phyloP scores from a whole-genome alignment of 2,797 vertebrate species.

The Pseudocheirus occidentalis region DNA sequence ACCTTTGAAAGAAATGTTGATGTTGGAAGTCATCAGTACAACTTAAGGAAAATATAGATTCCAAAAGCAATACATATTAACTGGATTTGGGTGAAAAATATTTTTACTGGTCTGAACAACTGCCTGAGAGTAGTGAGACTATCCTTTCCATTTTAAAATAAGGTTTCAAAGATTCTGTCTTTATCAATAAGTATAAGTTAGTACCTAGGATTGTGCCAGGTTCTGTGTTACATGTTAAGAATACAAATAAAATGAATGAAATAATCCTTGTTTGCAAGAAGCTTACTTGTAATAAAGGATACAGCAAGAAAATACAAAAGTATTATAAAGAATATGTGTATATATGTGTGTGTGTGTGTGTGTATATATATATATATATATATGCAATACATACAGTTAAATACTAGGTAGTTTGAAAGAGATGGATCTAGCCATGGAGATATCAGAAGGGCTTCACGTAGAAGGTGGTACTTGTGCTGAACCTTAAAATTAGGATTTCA shows the following conservation, averaged over 20 bases:
- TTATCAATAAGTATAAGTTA: background rate
- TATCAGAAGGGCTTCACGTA: background rate
- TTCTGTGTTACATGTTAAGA: background rate
- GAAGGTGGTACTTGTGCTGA: background rate
- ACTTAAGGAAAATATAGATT: constrained; percentile 41
- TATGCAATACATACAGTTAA: background rate
- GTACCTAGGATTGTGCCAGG: background rate
- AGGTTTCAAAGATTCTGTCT: background rate
- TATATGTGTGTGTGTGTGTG: too few species aligned
- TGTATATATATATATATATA: background rate
- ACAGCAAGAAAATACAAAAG: background rate
- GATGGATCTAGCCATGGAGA: background rate
- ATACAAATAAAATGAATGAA: background rate
- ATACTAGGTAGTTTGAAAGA: background rate
- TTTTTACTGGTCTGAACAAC: constrained; percentile 14
- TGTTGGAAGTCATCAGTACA: constrained; percentile 43
- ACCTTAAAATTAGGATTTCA: background rate
- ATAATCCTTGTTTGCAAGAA: background rate
- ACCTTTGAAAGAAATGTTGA: constrained; percentile 32
- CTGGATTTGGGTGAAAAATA: constrained; percentile 42
- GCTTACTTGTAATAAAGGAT: background rate
- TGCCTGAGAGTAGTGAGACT: constrained; percentile 23
- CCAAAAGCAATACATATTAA: constrained; percentile 13
- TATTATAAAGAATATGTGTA: background rate
- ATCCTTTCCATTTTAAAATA: background rate